Evolutionary conservation across 2,888 invertebrate species (phyloP).

Genomic region (Oscheius myriophilus): DNA sequence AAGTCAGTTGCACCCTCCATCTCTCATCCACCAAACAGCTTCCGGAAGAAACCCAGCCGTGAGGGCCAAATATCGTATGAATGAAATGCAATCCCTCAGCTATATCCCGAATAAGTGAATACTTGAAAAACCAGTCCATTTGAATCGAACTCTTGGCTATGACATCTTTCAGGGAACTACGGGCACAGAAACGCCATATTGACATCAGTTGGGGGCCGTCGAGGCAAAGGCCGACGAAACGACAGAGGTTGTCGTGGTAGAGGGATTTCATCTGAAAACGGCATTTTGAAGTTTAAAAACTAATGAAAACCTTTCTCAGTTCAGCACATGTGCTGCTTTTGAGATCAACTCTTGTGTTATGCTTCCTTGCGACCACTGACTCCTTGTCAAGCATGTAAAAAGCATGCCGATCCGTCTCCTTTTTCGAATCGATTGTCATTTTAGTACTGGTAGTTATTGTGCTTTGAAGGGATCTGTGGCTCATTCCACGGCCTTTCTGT

Average conservation of each 20-base stretch:
- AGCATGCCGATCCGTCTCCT: constrained; percentile 48
- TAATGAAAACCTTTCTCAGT: constrained; percentile 21
- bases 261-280: constrained; percentile 36
- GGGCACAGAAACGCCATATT: constrained; percentile 54
- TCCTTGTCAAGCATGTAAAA: constrained; percentile 47
- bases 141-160: constrained; percentile 39
- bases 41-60: constrained; percentile 28
- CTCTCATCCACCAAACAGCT: constrained; percentile 33
- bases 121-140: constrained; percentile 67
- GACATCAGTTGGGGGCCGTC: constrained; percentile 54
- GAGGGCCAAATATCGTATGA: constrained; percentile 25
- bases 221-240: constrained; percentile 56
- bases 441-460: constrained; percentile 42
- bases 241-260: constrained; percentile 48
- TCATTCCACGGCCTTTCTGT: constrained; percentile 2
- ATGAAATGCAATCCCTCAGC: constrained; percentile 33
- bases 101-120: constrained; percentile 61
- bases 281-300: no score
- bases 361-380: constrained; percentile 51
- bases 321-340: constrained; percentile 6
- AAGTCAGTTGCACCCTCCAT: constrained; percentile 31
- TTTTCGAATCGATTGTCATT: constrained; percentile 49
- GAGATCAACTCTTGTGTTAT: constrained; percentile 13
- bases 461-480: constrained; percentile 35
- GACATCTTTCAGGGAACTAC: constrained; percentile 32